Percentiles rank a stretch among this genome's conserved stretches.
These are phyloP conservation scores for Meloe dianella DNA, from an alignment of 2,888 invertebrate species.

Conservation along the genomic window DNA sequence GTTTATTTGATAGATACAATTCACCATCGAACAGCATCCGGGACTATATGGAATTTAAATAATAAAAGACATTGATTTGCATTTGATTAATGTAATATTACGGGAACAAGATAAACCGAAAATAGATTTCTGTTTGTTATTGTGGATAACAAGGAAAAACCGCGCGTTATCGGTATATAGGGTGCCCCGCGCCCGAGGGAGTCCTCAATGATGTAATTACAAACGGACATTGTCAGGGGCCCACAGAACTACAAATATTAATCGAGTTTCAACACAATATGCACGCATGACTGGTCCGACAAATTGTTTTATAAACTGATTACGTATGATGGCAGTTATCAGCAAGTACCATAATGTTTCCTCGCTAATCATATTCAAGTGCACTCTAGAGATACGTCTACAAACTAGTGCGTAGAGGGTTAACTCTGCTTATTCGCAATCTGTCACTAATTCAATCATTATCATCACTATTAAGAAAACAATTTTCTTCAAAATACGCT, in stretches of 20 bases:
- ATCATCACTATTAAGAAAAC: neutral
- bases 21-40: slow-evolving; percentile 31
- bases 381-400: slow-evolving; percentile 47
- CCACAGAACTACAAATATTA: slow-evolving; percentile 59
- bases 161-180: slow-evolving; percentile 7
- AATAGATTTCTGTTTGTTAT: slow-evolving; percentile 1
- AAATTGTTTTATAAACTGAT: slow-evolving; percentile 84
- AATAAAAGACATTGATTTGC: slow-evolving; percentile 30
- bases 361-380: slow-evolving; percentile 51
- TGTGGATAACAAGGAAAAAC: slow-evolving; percentile 6
- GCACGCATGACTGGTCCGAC: slow-evolving; percentile 75
- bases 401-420: slow-evolving; percentile 37
- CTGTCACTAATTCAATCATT: slow-evolving; percentile 6
- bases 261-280: slow-evolving; percentile 61
- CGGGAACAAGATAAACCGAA: neutral
- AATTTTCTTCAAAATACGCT: neutral
- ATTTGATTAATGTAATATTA: slow-evolving; percentile 17
- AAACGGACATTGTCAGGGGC: slow-evolving; percentile 45
- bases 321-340: slow-evolving; percentile 66
- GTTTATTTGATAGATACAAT: slow-evolving; percentile 18
- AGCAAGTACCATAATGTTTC: slow-evolving; percentile 53
- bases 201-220: slow-evolving; percentile 39
- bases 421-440: slow-evolving; percentile 10
- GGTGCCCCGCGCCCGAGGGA: slow-evolving; percentile 11
- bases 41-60: slow-evolving; percentile 30